Evolutionary conservation across 2,113 vertebrate species (phyloP).

Genomic region (Siphamia tubifer): DNA sequence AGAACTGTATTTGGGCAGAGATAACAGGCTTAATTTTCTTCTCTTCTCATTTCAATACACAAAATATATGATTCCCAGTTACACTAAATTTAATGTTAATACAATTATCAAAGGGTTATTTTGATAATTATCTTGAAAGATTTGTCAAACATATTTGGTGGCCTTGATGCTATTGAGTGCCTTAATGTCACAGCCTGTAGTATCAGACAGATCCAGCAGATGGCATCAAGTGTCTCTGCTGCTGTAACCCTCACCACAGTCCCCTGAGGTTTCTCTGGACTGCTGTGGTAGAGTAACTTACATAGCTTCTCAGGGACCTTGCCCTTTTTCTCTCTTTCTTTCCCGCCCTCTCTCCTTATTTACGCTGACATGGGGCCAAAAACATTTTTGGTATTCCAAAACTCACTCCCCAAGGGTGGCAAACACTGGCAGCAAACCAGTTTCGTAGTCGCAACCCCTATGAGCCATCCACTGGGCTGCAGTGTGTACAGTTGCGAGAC

Average conservation of each 20-base stretch:
- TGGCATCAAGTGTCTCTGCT: constrained; percentile 5
- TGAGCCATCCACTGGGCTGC: background rate
- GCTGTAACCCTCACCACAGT: background rate
- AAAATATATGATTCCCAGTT: too few species aligned
- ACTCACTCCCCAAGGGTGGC: constrained; percentile 6
- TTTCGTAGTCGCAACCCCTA: background rate
- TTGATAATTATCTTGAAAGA: too few species aligned
- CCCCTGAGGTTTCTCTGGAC: constrained; percentile 21
- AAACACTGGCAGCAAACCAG: background rate
- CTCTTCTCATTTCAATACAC: too few species aligned
- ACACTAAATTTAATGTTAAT: too few species aligned
- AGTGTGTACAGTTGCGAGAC: background rate
- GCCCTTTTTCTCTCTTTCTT: background rate
- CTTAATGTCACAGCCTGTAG: background rate
- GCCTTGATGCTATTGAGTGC: too few species aligned
- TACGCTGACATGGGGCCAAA: constrained; percentile 53
- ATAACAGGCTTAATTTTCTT: too few species aligned
- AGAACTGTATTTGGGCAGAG: too few species aligned
- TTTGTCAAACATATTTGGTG: too few species aligned
- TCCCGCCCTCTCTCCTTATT: constrained; percentile 36
- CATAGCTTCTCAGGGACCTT: constrained; percentile 52
- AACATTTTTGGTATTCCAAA: constrained; percentile 55
- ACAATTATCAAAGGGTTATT: too few species aligned
- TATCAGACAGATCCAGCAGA: constrained; percentile 27
- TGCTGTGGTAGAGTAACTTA: constrained; percentile 11